Evolutionary conservation across 1,140 invertebrate species (phyloP).

Genomic region (Cepaea nemoralis): DNA sequence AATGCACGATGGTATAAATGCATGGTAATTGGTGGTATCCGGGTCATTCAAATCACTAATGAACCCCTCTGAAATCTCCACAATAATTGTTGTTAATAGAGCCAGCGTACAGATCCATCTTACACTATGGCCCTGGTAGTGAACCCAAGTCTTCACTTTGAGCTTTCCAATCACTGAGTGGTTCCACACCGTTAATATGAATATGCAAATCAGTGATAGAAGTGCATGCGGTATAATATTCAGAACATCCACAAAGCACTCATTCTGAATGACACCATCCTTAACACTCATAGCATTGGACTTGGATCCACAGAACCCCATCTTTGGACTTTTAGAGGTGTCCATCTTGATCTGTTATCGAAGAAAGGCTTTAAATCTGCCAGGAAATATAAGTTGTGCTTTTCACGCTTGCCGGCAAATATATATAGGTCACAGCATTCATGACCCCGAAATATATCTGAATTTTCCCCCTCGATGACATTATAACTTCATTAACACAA

Average conservation of each 20-base stretch:
- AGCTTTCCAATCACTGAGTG: constrained; percentile 63
- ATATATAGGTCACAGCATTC: no score
- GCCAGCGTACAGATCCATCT: constrained; percentile 61
- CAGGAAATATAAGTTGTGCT: no score
- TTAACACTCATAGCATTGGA: constrained; percentile 61
- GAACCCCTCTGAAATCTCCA: constrained; percentile 64
- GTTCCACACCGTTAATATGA: constrained; percentile 66
- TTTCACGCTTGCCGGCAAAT: no score
- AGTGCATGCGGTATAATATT: constrained; percentile 67
- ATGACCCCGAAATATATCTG: no score
- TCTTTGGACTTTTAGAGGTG: constrained; percentile 27
- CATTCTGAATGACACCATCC: constrained; percentile 64
- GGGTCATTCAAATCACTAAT: constrained; percentile 61
- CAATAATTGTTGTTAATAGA: constrained; percentile 55
- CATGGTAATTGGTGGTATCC: constrained; percentile 63
- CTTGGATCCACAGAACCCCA: constrained; percentile 65
- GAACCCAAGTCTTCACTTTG: constrained; percentile 69
- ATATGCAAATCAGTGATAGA: constrained; percentile 59
- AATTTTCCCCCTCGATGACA: no score
- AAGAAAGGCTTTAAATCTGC: no score
- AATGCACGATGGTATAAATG: constrained; percentile 61
- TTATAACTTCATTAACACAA: no score
- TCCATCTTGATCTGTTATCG: no score
- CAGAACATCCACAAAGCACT: constrained; percentile 69
- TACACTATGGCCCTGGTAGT: constrained; percentile 57